Conservation (phyloP, 2,888 invertebrate genomes). For the Andrena haemorrhoa region DNA sequence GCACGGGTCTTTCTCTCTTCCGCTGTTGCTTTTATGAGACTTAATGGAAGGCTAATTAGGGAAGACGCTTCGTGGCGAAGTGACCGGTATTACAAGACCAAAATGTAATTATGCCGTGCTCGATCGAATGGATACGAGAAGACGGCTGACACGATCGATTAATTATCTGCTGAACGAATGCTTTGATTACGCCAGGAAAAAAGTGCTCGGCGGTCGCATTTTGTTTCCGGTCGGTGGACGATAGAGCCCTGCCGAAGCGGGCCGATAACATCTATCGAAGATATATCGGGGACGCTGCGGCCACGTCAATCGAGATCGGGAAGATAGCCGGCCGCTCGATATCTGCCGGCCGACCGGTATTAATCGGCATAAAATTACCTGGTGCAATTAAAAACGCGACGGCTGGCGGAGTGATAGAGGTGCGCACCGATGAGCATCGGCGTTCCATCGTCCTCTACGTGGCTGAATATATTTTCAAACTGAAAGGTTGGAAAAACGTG, state of each 20-base stretch:
- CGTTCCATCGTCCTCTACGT: neutral
- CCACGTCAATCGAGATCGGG: slow-evolving; percentile 70
- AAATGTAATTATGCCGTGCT: slow-evolving; percentile 38
- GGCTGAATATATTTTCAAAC: neutral
- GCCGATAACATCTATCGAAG: slow-evolving; percentile 68
- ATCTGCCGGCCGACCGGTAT: slow-evolving; percentile 51
- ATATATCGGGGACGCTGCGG: slow-evolving; percentile 70
- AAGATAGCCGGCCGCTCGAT: slow-evolving; percentile 67
- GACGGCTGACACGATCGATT: slow-evolving; percentile 50
- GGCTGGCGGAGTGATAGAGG: slow-evolving; percentile 1
- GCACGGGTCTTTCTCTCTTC: neutral
- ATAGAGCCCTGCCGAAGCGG: slow-evolving; percentile 30
- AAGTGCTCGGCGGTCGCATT: slow-evolving; percentile 49
- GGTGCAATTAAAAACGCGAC: slow-evolving; percentile 45
- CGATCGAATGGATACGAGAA: slow-evolving; percentile 24
- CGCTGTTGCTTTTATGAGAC: neutral
- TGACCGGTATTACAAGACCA: slow-evolving; percentile 21
- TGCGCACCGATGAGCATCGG: neutral
- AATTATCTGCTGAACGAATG: slow-evolving; percentile 52
- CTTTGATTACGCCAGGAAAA: slow-evolving; percentile 46
- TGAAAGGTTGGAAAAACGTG: no score
- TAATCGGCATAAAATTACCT: slow-evolving; percentile 57
- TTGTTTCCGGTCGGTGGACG: slow-evolving; percentile 54
- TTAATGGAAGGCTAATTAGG: slow-evolving; percentile 17
- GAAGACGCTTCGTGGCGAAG: slow-evolving; percentile 1